Conservation (phyloP, 2,888 invertebrate species). For the Rhopalosiphum nymphaeae region DNA sequence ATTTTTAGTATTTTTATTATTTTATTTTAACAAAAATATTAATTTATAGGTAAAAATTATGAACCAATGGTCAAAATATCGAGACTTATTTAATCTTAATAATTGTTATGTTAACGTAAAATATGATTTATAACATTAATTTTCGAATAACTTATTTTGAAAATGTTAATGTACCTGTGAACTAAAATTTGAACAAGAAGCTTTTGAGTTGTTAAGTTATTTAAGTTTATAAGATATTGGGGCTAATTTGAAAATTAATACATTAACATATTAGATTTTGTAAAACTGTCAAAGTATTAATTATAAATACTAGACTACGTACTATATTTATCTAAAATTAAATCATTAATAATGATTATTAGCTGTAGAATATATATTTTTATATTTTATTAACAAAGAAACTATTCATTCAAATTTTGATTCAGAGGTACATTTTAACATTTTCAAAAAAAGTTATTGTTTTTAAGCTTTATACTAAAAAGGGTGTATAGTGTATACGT, state of each 20-base stretch:
- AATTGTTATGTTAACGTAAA: not conserved
- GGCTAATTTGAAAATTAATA: not conserved
- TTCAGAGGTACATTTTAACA: not conserved
- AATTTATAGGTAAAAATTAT: not conserved
- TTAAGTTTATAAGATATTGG: no score
- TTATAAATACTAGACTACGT: not conserved
- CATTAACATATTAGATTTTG: not conserved
- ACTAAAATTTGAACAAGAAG: no score
- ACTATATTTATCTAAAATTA: not conserved
- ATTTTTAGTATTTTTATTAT: not conserved
- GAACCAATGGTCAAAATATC: not conserved
- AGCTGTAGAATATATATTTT: not conserved
- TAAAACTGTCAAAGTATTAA: not conserved
- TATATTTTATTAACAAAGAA: not conserved
- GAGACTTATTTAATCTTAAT: not conserved
- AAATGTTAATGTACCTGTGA: no score
- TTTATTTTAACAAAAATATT: not conserved
- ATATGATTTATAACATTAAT: no score
- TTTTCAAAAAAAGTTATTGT: not conserved
- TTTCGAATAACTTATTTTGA: no score
- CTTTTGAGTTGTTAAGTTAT: no score
- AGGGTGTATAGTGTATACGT: no score
- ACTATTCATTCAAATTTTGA: not conserved
- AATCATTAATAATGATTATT: not conserved
- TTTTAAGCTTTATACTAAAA: no score